Conservation (phyloP, 2,888 invertebrate genomes). For the Apamea epomidion region DNA sequence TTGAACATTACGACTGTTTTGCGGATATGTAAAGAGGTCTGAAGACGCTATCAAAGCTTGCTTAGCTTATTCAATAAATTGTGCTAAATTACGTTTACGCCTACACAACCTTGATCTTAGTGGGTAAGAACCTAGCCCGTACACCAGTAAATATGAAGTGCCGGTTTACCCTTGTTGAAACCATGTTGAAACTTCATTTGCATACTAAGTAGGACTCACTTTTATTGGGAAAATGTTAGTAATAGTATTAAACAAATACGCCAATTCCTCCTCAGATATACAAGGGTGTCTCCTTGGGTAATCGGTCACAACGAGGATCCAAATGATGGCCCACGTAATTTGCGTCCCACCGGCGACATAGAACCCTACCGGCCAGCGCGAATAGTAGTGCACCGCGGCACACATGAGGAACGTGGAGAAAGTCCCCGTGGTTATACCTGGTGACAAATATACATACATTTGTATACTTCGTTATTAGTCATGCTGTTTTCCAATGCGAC, state of each 20-base stretch:
- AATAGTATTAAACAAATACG: slow-evolving; percentile 90
- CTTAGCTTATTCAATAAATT: slow-evolving; percentile 2
- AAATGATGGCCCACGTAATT: slow-evolving; percentile 88
- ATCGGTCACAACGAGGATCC: slow-evolving; percentile 91
- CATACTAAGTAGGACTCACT: slow-evolving; percentile 69
- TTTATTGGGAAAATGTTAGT: slow-evolving; percentile 86
- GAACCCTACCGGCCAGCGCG: slow-evolving; percentile 92
- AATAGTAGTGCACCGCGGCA: slow-evolving; percentile 90
- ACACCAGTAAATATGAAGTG: slow-evolving; percentile 12
- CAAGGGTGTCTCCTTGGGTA: slow-evolving; percentile 91
- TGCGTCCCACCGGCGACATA: slow-evolving; percentile 91
- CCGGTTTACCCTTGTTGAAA: not conserved
- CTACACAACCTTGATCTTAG: slow-evolving; percentile 1
- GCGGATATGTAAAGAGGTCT: not conserved
- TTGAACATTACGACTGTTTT: slow-evolving; percentile 18
- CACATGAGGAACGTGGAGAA: slow-evolving; percentile 92
- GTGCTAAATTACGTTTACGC: not conserved
- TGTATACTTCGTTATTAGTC: slow-evolving; percentile 33
- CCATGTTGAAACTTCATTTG: slow-evolving; percentile 1
- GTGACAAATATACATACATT: slow-evolving; percentile 51
- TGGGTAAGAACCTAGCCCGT: not conserved
- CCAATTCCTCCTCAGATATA: slow-evolving; percentile 91
- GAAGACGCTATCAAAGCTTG: slow-evolving; percentile 2
- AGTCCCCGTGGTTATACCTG: slow-evolving; percentile 90
- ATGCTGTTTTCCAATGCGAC: slow-evolving; percentile 49